Conservation (phyloP, 2,888 invertebrate species). For the Mythimna pallens region DNA sequence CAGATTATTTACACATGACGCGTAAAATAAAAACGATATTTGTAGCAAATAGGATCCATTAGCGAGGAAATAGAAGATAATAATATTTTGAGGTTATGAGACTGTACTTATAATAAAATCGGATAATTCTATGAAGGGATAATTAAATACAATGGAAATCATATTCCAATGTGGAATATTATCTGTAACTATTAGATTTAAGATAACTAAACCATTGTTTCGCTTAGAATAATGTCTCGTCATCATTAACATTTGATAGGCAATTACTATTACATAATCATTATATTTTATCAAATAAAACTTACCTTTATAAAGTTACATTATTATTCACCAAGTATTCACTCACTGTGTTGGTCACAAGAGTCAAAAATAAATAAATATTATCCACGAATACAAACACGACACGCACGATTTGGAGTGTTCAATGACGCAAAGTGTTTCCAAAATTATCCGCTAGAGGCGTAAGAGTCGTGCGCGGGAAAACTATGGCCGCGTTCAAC, state of each 20-base stretch:
- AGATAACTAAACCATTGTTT: conserved; percentile 10
- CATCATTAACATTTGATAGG: conserved; percentile 66
- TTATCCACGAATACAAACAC: conserved; percentile 77
- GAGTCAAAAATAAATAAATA: conserved; percentile 71
- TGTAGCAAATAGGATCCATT: conserved; percentile 25
- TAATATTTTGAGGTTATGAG: conserved; percentile 64
- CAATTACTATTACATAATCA: conserved; percentile 82
- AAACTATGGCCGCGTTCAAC: conserved; percentile 67
- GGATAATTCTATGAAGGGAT: not conserved
- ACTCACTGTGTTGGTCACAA: conserved; percentile 64
- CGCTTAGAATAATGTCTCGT: conserved; percentile 68
- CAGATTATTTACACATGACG: conserved; percentile 11
- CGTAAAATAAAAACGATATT: conserved; percentile 17
- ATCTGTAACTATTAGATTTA: not conserved
- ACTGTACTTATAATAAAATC: conserved; percentile 39
- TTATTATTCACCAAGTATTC: conserved; percentile 62
- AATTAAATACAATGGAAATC: conserved; percentile 19
- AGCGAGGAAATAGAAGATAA: conserved; percentile 53
- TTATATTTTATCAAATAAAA: conserved; percentile 57
- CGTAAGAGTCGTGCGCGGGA: conserved; percentile 70
- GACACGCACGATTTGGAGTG: conserved; percentile 73
- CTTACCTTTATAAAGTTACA: conserved; percentile 78
- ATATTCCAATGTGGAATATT: not conserved
- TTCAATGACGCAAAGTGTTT: conserved; percentile 80
- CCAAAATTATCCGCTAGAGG: conserved; percentile 71